A percentile compares a stretch with the other conserved stretches of the same genome.
Evolutionary conservation across 2,113 vertebrate species (phyloP).

Genomic region (Nothocercus julius): DNA sequence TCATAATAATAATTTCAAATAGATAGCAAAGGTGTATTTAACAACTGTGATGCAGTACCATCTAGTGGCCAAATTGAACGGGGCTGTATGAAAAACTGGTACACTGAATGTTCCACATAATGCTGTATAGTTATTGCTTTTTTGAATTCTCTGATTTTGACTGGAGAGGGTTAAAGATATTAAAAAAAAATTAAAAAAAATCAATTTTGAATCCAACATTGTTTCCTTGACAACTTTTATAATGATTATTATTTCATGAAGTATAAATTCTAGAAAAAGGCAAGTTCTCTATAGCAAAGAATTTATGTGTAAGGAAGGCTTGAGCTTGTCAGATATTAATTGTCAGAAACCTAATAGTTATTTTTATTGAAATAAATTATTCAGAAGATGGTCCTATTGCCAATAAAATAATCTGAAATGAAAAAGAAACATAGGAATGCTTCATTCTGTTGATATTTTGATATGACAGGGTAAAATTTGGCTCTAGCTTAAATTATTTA

Average conservation of each 20-base stretch:
- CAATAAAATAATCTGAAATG: not conserved
- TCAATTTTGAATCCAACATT: not conserved
- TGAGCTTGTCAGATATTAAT: not conserved
- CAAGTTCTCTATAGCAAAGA: not conserved
- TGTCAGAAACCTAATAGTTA: not conserved
- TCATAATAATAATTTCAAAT: not conserved
- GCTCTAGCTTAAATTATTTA: not conserved
- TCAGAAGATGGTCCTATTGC: not conserved
- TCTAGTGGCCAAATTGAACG: slow-evolving; percentile 58
- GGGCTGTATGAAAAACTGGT: not conserved
- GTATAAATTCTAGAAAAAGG: not conserved
- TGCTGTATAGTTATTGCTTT: not conserved
- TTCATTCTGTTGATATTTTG: not conserved
- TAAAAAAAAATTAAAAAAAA: not conserved
- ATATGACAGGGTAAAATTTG: not conserved
- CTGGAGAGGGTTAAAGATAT: not conserved
- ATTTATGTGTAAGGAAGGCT: not conserved
- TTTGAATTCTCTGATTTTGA: not conserved
- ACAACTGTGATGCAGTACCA: slow-evolving; percentile 49
- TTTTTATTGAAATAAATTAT: not conserved
- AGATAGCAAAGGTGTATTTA: not conserved
- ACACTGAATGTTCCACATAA: not conserved
- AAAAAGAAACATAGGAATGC: not conserved
- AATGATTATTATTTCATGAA: not conserved
- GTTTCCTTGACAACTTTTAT: not conserved